Evolutionary conservation across 2,113 vertebrate species (phyloP).

Genomic region (Morphnarchus princeps): DNA sequence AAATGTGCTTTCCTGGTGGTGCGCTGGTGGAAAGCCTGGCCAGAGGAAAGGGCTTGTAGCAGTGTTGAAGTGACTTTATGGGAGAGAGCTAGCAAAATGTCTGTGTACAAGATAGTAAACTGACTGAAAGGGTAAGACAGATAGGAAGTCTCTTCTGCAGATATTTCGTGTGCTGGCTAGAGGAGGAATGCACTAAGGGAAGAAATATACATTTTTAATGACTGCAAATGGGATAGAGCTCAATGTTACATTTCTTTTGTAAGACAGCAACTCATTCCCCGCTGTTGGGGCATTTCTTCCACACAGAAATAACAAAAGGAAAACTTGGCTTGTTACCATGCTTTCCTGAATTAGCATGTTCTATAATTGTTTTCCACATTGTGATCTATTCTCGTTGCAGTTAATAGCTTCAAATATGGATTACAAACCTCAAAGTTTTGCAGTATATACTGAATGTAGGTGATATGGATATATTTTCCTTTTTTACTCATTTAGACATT

Average conservation of each 20-base stretch:
- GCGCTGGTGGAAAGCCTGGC: neutral
- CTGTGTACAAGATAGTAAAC: neutral
- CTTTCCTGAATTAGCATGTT: neutral
- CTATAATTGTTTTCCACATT: neutral
- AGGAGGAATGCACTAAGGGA: neutral
- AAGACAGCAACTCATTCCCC: neutral
- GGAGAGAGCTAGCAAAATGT: neutral
- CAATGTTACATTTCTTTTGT: neutral
- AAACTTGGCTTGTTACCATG: neutral
- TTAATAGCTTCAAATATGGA: neutral
- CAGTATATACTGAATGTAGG: neutral
- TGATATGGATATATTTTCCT: neutral
- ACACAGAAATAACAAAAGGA: neutral
- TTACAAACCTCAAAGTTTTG: neutral
- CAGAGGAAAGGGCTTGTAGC: neutral
- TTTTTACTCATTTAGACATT: neutral
- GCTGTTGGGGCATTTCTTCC: neutral
- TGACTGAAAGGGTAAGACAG: neutral
- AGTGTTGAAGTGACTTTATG: neutral
- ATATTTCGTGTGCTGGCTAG: fast-evolving
- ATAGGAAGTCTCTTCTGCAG: neutral
- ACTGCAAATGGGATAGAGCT: neutral
- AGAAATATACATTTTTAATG: neutral
- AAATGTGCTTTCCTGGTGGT: neutral
- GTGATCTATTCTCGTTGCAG: neutral